Base-by-base conservation (phyloP, 2,888 invertebrate genomes). In the Podabrus alpinus region DNA sequence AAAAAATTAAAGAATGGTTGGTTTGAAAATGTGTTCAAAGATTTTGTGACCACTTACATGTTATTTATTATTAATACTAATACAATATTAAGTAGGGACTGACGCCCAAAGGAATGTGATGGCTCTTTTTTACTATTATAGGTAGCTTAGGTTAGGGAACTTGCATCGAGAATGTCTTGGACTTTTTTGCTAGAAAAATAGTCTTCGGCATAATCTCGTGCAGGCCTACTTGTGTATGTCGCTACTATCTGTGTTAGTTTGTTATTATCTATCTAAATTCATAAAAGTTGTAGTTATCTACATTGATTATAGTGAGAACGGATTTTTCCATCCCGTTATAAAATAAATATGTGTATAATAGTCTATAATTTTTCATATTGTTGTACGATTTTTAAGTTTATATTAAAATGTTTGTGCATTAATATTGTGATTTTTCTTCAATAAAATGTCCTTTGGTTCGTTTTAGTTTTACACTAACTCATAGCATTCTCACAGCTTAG, bases 281-380 rank as follows among this genome's bases (percentile, higher is more conserved):
- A 84, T 86, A 84, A 45, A 85, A 83, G 81, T 83, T 82, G 84
- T 86, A 86, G 85, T 83, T 82, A 83, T 82, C 80, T 82, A 82
- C 78, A 78, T 76, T 79, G 17, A 76, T 78, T 74, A 80, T 80
- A 80, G 79, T 80, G 79, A 80, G 79, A 80, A 80, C 80, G 80
- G 80, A 79, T 76, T 88, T 90, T 91, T 91, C 91, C 90, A 90
- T 88, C 90, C 89, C 91, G 91, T 91, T 91, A 86, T 87, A 90
- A 90, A 90, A 90, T 89, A 90, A 86, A 87, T 88, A 88, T 88
- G 88, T 89, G 89, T 89, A 90, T 88, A 88, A 92, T 92, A 92
- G 92, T 92, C 91, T 93, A 92, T 93, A 93, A 93, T 93, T 93
- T 93, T 93, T 93, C 93, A 93, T 93, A 93, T 92, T 93, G 92